Percentiles rank a stretch among this genome's conserved stretches.
Evolutionary conservation across 2,113 vertebrate genomes (phyloP).

Genomic region (Salvelinus alpinus): DNA sequence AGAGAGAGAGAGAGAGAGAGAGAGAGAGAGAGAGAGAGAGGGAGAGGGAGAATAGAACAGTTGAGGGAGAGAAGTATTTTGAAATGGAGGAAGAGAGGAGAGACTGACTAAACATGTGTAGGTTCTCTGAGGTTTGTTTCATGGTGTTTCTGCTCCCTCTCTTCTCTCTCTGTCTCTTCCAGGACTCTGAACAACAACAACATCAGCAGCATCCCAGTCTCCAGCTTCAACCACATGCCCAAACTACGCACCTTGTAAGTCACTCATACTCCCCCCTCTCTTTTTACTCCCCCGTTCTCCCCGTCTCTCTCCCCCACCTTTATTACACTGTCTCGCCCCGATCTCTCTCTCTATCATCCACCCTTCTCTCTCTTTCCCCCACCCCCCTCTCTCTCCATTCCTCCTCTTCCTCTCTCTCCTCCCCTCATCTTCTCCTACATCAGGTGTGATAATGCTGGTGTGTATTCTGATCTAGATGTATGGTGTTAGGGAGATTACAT

Average conservation of each 20-base stretch:
- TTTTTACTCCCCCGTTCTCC: too few species aligned
- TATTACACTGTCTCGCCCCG: too few species aligned
- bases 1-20: neutral
- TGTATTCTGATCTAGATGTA: neutral
- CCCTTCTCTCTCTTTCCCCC: too few species aligned
- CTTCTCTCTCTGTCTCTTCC: constrained; percentile 23
- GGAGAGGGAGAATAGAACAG: too few species aligned
- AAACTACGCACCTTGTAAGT: constrained; percentile 98
- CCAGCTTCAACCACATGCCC: constrained; percentile 99
- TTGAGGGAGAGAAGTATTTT: too few species aligned
- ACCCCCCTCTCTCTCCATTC: neutral
- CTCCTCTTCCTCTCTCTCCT: too few species aligned
- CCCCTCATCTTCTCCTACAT: too few species aligned
- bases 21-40: too few species aligned
- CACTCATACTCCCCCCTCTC: neutral
- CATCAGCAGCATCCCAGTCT: constrained; percentile 92
- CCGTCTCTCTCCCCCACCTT: too few species aligned
- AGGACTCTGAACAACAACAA: constrained; percentile 99
- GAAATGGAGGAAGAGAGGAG: too few species aligned
- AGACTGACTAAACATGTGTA: too few species aligned
- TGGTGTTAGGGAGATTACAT: neutral
- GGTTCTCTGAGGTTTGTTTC: neutral
- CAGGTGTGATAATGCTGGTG: neutral
- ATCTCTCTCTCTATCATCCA: too few species aligned
- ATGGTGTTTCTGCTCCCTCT: neutral